Evolutionary conservation across 2,797 vertebrate species (phyloP).

Genomic region (Poeciliopsis gracilis): DNA sequence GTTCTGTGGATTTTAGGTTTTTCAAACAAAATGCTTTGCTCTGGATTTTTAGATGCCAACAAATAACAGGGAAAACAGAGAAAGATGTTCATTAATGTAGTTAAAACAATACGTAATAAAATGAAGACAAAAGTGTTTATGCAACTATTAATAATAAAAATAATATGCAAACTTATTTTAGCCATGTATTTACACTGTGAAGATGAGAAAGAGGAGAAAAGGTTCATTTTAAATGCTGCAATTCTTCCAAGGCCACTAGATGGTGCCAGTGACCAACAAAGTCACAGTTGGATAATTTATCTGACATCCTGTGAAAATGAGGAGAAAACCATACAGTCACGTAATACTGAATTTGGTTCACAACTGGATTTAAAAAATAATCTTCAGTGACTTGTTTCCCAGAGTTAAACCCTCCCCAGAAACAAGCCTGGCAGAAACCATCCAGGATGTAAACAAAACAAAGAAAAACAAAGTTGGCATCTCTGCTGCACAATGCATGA

Average conservation of each 20-base stretch:
- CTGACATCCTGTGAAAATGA: constrained; percentile 27
- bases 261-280: constrained; percentile 73
- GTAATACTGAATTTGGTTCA: constrained; percentile 41
- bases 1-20: constrained; percentile 23
- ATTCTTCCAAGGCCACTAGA: constrained; percentile 70
- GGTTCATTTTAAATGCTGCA: constrained; percentile 27
- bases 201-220: constrained; percentile 38
- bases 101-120: constrained; percentile 47
- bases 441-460: background rate
- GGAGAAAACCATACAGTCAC: constrained; percentile 24
- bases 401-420: constrained; percentile 47
- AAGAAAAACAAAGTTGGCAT: background rate
- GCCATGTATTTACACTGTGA: constrained; percentile 74
- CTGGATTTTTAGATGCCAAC: constrained; percentile 56
- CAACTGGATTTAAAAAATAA: constrained; percentile 37
- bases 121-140: constrained; percentile 32
- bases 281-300: constrained; percentile 41
- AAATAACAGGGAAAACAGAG: constrained; percentile 25
- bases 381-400: constrained; percentile 16
- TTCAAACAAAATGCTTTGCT: constrained; percentile 32
- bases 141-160: constrained; percentile 54
- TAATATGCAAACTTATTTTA: constrained; percentile 50
- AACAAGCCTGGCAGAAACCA: constrained; percentile 47
- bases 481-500: background rate
- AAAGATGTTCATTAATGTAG: constrained; percentile 28